These are phyloP conservation scores for Sesia bembeciformis DNA, from an alignment of 2,888 invertebrate species.

Conservation along the genomic window DNA sequence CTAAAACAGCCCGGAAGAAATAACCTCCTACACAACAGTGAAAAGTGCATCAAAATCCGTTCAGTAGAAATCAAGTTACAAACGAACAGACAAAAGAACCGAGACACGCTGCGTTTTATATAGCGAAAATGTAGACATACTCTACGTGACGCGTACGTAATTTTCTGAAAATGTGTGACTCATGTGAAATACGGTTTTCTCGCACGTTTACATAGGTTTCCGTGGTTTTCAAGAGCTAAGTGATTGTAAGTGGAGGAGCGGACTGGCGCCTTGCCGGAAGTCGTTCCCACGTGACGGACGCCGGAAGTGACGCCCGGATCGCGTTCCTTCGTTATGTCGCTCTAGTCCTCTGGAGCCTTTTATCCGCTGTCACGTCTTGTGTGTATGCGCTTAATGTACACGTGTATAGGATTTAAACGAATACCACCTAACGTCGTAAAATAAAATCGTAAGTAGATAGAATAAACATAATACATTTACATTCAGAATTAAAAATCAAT, in stretches of 20 bases:
- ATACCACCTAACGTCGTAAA: background rate
- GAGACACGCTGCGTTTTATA: too few relatives aligned
- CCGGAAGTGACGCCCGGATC: conserved; percentile 65
- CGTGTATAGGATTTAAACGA: background rate
- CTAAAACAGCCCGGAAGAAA: too few relatives aligned
- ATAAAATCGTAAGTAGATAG: background rate
- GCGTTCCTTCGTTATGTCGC: conserved; percentile 60
- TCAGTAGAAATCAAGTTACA: too few relatives aligned
- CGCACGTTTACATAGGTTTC: conserved; percentile 23
- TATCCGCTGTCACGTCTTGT: conserved; percentile 15
- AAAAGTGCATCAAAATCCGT: too few relatives aligned
- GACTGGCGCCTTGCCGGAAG: conserved; percentile 55
- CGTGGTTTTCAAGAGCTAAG: conserved; percentile 51
- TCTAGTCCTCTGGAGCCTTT: conserved; percentile 35
- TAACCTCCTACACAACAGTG: too few relatives aligned
- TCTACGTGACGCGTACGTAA: too few relatives aligned
- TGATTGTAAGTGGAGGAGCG: conserved; percentile 65
- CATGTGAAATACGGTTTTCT: conserved; percentile 1
- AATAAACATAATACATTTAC: too few relatives aligned
- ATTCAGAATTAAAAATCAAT: too few relatives aligned
- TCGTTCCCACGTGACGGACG: conserved; percentile 68
- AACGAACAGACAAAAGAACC: too few relatives aligned
- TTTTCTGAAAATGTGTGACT: too few relatives aligned
- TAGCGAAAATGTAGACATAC: too few relatives aligned
- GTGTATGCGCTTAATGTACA: background rate